Conservation (phyloP, 2,888 invertebrate genomes). For the Acronicta alni region DNA sequence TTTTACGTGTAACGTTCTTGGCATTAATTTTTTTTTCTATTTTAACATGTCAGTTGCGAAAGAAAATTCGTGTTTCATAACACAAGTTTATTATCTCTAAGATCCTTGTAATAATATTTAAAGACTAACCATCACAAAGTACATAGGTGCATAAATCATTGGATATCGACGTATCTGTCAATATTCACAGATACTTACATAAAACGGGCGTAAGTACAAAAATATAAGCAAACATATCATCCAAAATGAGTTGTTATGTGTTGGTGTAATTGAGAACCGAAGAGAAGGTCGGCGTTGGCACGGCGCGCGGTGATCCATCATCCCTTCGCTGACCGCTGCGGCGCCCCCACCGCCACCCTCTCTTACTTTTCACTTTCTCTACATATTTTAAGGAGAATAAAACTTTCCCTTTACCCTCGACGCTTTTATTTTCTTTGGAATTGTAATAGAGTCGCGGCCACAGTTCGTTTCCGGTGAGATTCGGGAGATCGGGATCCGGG, state of each 20-base stretch:
- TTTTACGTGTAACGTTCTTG: too few species aligned
- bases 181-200: conserved; percentile 42
- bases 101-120: too few species aligned
- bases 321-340: conserved; percentile 86
- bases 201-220: conserved; percentile 40
- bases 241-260: conserved; percentile 76
- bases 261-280: conserved; percentile 86
- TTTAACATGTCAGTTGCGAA: too few species aligned
- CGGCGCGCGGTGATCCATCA: conserved; percentile 87
- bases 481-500: conserved; percentile 59
- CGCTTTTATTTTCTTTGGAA: conserved; percentile 80
- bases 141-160: conserved; percentile 8
- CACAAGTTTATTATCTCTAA: not conserved
- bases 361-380: conserved; percentile 89
- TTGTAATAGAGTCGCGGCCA: conserved; percentile 76
- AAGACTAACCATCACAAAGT: too few species aligned
- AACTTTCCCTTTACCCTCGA: conserved; percentile 83
- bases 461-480: conserved; percentile 69
- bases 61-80: not conserved
- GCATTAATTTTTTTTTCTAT: too few species aligned
- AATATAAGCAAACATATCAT: conserved; percentile 60
- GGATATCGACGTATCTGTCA: conserved; percentile 26
- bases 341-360: conserved; percentile 68
- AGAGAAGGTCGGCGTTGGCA: conserved; percentile 78
- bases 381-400: conserved; percentile 89